phyloP scores from a whole-genome alignment of 2,113 vertebrate species.

The Xiphophorus couchianus region DNA sequence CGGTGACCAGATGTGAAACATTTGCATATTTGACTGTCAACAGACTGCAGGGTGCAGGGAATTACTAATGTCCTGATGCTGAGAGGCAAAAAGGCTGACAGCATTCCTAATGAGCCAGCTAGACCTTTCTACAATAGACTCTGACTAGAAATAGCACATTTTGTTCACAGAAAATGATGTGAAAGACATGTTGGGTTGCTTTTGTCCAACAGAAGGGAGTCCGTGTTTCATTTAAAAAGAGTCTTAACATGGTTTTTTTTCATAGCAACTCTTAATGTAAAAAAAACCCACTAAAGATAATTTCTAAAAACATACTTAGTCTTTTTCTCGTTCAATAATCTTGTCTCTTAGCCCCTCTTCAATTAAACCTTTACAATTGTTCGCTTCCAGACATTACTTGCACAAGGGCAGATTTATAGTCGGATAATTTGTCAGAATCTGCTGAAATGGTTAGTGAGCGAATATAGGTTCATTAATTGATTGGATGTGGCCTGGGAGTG shows the following conservation, averaged over 20 bases:
- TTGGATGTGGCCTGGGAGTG: constrained; percentile 38
- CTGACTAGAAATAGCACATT: constrained; percentile 38
- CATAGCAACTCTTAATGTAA: not conserved
- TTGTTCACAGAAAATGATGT: constrained; percentile 24
- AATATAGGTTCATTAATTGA: constrained; percentile 71
- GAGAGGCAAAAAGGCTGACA: constrained; percentile 32
- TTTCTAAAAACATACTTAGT: not conserved
- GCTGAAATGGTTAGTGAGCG: constrained; percentile 58
- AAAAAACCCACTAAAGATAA: not conserved
- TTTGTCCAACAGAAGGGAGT: not conserved
- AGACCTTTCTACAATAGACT: constrained; percentile 13
- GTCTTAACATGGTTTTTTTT: not conserved
- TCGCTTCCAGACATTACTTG: constrained; percentile 8
- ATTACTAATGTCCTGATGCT: constrained; percentile 46
- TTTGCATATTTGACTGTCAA: constrained; percentile 54
- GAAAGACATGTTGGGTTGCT: constrained; percentile 18
- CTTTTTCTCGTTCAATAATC: not conserved
- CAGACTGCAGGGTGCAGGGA: constrained; percentile 33
- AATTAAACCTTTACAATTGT: not conserved
- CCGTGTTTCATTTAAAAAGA: not conserved
- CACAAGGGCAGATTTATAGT: constrained; percentile 45
- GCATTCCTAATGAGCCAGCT: constrained; percentile 36
- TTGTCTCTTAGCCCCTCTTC: not conserved
- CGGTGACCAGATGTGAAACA: constrained; percentile 43
- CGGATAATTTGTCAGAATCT: constrained; percentile 50